Evolutionary conservation across 1,140 invertebrate genomes (phyloP).

Genomic region (Drosophila erecta): DNA sequence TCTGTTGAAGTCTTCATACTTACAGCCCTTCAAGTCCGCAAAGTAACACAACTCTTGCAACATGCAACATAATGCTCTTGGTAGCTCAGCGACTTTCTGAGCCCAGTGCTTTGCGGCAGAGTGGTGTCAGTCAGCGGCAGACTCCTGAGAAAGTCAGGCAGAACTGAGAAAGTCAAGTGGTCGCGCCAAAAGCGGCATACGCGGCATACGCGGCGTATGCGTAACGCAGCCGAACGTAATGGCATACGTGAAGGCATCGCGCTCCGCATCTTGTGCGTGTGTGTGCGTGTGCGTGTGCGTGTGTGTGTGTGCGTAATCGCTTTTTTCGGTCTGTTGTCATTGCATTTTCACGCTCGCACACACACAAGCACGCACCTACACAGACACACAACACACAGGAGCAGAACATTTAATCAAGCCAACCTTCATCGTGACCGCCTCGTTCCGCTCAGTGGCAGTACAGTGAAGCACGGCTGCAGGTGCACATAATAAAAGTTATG

Average conservation of each 20-base stretch:
- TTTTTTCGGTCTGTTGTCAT: constrained; percentile 64
- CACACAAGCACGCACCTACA: neutral
- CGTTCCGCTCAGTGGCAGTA: constrained; percentile 24
- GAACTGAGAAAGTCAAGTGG: constrained; percentile 64
- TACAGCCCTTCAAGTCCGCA: too few relatives aligned
- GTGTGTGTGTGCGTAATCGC: constrained; percentile 46
- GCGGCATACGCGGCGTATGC: constrained; percentile 41
- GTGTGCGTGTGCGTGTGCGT: constrained; percentile 24
- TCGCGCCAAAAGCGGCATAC: constrained; percentile 36
- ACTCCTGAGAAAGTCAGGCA: too few relatives aligned
- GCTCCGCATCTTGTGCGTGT: constrained; percentile 2
- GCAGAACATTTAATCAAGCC: constrained; percentile 69
- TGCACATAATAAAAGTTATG: neutral
- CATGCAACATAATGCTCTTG: too few relatives aligned
- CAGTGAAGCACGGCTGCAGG: neutral
- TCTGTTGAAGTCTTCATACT: too few relatives aligned
- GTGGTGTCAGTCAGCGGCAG: neutral
- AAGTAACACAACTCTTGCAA: neutral
- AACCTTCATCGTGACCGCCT: constrained; percentile 32
- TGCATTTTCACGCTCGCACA: constrained; percentile 62
- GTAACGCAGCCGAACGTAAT: constrained; percentile 60
- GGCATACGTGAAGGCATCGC: constrained; percentile 57
- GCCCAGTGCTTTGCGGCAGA: neutral
- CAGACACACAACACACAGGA: too few relatives aligned
- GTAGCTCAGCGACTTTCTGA: neutral